A percentile compares a stretch with the other conserved stretches of the same genome.
These are phyloP conservation scores for Cladorhizidae sp. DNA, from an alignment of 37 sponge, comb jelly and placozoan genomes.

Conservation along the genomic window DNA sequence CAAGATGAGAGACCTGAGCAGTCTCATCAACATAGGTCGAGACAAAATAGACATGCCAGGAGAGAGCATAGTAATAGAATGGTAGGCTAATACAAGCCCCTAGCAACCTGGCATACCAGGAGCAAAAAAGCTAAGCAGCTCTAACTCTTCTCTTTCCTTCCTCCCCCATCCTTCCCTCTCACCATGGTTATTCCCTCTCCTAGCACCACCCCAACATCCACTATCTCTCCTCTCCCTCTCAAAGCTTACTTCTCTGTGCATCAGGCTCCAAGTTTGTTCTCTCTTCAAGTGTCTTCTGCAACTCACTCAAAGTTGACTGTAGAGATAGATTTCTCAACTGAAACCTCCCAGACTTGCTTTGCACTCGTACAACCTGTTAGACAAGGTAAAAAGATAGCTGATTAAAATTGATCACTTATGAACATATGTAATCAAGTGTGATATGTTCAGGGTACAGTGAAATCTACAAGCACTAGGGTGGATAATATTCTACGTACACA, in stretches of 20 bases:
- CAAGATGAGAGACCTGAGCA: no score
- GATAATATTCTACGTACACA: no score
- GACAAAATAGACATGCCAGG: not conserved
- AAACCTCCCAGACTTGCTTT: constrained; percentile 38
- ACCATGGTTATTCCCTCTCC: not conserved
- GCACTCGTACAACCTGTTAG: constrained; percentile 35
- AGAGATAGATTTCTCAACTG: constrained; percentile 20
- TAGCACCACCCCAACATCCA: not conserved
- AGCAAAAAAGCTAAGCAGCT: not conserved
- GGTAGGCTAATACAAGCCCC: not conserved
- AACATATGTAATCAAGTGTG: no score
- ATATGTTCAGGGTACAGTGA: no score
- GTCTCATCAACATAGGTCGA: no score
- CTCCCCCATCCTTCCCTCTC: not conserved
- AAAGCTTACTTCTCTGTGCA: constrained; percentile 56
- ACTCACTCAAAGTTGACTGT: constrained; percentile 45
- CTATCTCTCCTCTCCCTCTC: not conserved
- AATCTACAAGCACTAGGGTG: no score
- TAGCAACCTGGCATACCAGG: not conserved
- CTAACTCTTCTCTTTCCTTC: not conserved
- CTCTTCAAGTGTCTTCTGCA: constrained; percentile 50
- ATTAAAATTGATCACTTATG: no score
- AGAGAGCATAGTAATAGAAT: not conserved
- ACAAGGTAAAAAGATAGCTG: not conserved
- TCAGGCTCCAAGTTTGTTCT: constrained; percentile 40